Evolutionary conservation across 2,888 invertebrate genomes (phyloP), one percentile per base, ranked within the genome.

Genomic region (Cetonia aurata): DNA sequence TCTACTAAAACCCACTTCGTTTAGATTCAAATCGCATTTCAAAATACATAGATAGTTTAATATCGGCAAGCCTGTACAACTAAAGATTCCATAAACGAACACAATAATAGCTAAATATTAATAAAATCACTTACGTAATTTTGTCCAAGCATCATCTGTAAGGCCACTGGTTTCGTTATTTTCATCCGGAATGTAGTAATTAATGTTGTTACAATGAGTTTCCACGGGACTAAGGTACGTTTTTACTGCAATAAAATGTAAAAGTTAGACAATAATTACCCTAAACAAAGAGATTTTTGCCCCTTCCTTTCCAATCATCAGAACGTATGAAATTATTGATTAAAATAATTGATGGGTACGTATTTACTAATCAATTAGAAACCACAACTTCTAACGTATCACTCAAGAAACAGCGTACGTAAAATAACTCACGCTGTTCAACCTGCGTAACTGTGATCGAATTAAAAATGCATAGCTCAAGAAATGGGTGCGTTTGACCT

Each of bases 141-240:
- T 91, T 75, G 95, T 93, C 91, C 94, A 94, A 73, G 93, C 92
- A 81, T 94, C 93, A 77, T 94, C 93, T 0, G 92, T 91, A 75
- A 94, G 91, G 73, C 90, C 90, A 81, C 91, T 90, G 57, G 93
- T 93, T 81, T 92, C 90, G 84, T 94, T 93, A 81, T 94, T 93
- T 77, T 95, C 94, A 83, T 96, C 95, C 65, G 94, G 93, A 75
- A 96, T 93, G 87, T 94, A 96, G 87, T 97, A 96, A 86, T 96
- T 95, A 82, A 96, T 92, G 86, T 96, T 96, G 86, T 93, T 94
- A 86, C 96, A 97, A 86, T 96, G 95, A 12, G 96, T 96, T 86
- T 97, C 96, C 77, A 96, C 95, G 3, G 96, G 96, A 73, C 95
- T 95, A 78, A 95, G 85, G 84, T 96, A 96, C 74, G 94, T 93